Conservation (phyloP, 1,140 invertebrate genomes). For the Macrocentrus cingulum region DNA sequence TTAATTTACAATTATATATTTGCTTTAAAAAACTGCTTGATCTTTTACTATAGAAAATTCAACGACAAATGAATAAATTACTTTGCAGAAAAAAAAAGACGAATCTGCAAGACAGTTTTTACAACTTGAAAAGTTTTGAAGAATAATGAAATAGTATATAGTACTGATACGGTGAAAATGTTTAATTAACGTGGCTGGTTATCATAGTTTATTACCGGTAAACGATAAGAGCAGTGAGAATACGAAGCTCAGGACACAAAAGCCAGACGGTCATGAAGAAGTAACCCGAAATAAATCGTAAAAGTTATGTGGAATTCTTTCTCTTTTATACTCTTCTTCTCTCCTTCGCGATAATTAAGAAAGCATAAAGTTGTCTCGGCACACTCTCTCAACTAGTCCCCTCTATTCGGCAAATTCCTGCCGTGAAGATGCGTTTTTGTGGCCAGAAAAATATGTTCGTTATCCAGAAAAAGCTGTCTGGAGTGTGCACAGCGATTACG, state of each 20-base stretch:
- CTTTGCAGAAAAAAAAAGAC: no score
- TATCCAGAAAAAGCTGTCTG: slow-evolving; percentile 26
- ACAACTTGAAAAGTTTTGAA: no score
- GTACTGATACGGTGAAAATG: background rate
- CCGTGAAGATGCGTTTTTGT: slow-evolving; percentile 11
- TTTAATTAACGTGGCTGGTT: slow-evolving; percentile 9
- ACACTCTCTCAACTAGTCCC: background rate
- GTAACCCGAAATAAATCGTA: slow-evolving; percentile 14
- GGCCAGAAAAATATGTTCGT: slow-evolving; percentile 24
- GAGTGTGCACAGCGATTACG: slow-evolving; percentile 21
- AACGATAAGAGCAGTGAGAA: slow-evolving; percentile 1
- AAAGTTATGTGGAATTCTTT: slow-evolving; percentile 11
- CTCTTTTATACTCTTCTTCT: background rate
- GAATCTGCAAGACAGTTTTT: no score
- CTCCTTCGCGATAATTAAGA: slow-evolving; percentile 17
- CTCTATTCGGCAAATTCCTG: slow-evolving; percentile 3
- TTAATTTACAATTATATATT: no score
- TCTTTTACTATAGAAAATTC: no score
- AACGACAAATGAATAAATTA: background rate
- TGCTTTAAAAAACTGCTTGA: no score
- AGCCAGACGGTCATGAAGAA: background rate
- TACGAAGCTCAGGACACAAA: background rate
- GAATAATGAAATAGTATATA: background rate
- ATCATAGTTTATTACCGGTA: slow-evolving; percentile 5
- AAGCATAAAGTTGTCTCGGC: slow-evolving; percentile 12